Evolutionary conservation across 2,113 vertebrate genomes (phyloP).

Genomic region (Aspidoscelis tigris): DNA sequence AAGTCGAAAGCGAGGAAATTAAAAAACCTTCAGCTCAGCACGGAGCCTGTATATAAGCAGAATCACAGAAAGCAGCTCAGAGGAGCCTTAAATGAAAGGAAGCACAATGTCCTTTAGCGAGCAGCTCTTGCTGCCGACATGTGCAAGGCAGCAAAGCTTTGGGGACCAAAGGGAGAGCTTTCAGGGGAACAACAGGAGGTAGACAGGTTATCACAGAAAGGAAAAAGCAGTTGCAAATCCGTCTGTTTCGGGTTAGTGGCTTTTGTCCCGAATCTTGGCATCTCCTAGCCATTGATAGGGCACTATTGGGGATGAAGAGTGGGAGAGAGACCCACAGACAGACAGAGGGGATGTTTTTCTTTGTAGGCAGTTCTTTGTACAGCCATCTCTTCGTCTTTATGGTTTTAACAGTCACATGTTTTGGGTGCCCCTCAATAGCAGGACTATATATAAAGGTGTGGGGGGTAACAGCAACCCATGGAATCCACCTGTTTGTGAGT

Average conservation of each 20-base stretch:
- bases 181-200: conserved; percentile 31
- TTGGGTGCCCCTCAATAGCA: too few species aligned
- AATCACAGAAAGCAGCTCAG: conserved; percentile 51
- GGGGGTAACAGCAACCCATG: too few species aligned
- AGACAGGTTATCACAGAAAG: conserved; percentile 45
- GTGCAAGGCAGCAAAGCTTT: conserved; percentile 21
- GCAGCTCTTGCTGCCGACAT: not conserved
- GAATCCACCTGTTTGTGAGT: too few species aligned
- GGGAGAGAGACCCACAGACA: too few species aligned
- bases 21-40: conserved; percentile 73
- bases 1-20: conserved; percentile 73
- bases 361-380: too few species aligned
- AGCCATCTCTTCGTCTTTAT: too few species aligned
- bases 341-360: too few species aligned
- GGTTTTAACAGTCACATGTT: too few species aligned
- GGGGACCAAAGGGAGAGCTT: conserved; percentile 28
- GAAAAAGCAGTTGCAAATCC: conserved; percentile 17
- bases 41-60: conserved; percentile 66
- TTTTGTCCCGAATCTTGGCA: not conserved
- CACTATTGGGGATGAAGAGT: too few species aligned
- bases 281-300: not conserved
- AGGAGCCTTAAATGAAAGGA: conserved; percentile 47
- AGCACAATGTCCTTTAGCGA: conserved; percentile 38
- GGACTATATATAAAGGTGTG: too few species aligned
- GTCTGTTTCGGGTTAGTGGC: too few species aligned